These are phyloP conservation scores for Macrochelys suwanniensis DNA, from an alignment of 2,797 vertebrate genomes.

Conservation along the genomic window DNA sequence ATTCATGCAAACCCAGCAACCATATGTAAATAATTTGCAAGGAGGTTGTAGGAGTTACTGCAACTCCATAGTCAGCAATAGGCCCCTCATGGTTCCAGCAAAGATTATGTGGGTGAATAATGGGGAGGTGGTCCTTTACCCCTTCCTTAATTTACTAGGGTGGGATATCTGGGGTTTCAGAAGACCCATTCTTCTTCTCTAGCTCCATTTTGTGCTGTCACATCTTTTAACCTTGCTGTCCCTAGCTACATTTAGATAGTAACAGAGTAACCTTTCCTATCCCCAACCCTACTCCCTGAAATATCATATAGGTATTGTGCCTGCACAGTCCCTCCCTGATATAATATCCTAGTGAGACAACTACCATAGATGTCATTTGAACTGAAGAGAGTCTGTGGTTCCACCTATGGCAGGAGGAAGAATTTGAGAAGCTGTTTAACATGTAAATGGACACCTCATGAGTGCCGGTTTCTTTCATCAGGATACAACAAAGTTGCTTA, in stretches of 20 bases:
- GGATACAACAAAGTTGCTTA: conserved; percentile 30
- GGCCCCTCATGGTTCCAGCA: background rate
- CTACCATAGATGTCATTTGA: background rate
- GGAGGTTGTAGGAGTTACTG: background rate
- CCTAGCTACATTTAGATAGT: background rate
- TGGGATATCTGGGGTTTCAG: background rate
- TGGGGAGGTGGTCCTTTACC: background rate
- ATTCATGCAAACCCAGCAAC: background rate
- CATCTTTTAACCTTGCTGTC: background rate
- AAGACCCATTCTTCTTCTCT: conserved; percentile 1
- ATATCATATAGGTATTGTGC: background rate
- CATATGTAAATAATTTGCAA: background rate
- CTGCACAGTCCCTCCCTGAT: background rate
- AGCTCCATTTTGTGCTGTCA: background rate
- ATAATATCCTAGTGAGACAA: background rate
- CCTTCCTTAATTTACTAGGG: background rate
- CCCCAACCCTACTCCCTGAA: background rate
- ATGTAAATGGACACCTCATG: background rate
- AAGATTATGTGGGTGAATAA: background rate
- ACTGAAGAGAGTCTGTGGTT: background rate
- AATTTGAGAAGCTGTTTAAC: background rate
- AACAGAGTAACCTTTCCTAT: background rate
- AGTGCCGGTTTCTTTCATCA: background rate
- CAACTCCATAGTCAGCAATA: background rate
- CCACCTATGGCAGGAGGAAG: background rate